Evolutionary conservation across 2,113 vertebrate species (phyloP), one percentile per base, ranked within the genome.

Genomic region (Sigmodon hispidus): DNA sequence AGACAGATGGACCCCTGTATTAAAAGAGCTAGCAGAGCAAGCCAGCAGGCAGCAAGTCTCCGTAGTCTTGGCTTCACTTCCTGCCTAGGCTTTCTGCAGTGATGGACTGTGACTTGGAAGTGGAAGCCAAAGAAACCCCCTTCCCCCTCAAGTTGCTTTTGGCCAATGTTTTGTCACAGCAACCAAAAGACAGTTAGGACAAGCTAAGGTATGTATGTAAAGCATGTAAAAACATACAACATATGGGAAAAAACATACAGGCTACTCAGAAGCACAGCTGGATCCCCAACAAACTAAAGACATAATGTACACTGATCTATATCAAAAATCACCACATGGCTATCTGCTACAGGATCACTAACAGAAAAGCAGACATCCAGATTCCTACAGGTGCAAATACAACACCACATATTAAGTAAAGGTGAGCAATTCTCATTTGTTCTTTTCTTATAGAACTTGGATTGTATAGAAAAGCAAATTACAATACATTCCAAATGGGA

Each of bases 391-490:
- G 36, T 92, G 70, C 50, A 85, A 92, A 26, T 92, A 2, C 88
- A 52, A 76, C 48, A 79, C 43, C 50, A 45, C 45, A 96, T 61
- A 85, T 48, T 80, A 59, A 84, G 63, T 11, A 73, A 95, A 79
- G 12, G 17, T 26, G 8, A 93, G 10, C 13, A 89, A 73, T 50
- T 61, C 48, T 80, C 13, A n/a, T 26, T 12, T 65, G 19, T 65
- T 86, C 36, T 90, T 88, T 48, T 43, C 24, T 40, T 57, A 50
- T 16, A 81, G 15, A 52, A 73, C 5, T 22, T 92, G 70, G 13
- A 91, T 95, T 91, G 87, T 73, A 55, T 16, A 89, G 72, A 21
- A 92, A 92, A 89, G 85, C 17, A 77, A 77, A 17, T 57, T 63
- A 77, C 16, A 83, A 80, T 63, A 65, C 40, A 72, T 55, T 80